phyloP scores from a whole-genome alignment of 2,888 invertebrate species.

The Diaphora mendica region DNA sequence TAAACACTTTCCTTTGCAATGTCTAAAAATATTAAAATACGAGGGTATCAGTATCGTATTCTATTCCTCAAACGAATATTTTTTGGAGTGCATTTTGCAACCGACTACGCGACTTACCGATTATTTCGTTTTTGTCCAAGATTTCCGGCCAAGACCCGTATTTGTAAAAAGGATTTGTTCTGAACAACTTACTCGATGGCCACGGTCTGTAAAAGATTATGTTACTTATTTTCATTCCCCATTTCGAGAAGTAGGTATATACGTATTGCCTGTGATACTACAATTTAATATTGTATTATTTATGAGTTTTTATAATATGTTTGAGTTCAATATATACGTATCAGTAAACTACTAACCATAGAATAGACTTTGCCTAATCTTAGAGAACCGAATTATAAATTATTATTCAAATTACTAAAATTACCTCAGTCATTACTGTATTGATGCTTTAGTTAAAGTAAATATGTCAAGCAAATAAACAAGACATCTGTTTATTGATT shows the following conservation, averaged over 20 bases:
- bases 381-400: too few species aligned
- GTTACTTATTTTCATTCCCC: neutral
- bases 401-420: too few species aligned
- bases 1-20: neutral
- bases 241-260: neutral
- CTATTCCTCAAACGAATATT: neutral
- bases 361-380: too few species aligned
- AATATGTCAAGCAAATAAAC: too few species aligned
- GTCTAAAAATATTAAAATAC: neutral
- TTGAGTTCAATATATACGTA: too few species aligned
- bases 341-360: too few species aligned
- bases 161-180: neutral
- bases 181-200: neutral
- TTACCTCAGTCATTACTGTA: too few species aligned
- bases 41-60: neutral
- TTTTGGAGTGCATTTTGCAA: conserved; percentile 16
- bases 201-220: neutral
- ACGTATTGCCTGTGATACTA: too few species aligned
- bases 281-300: too few species aligned
- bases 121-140: conserved; percentile 12
- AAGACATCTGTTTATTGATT: too few species aligned
- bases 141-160: neutral
- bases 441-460: too few species aligned
- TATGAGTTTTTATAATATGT: too few species aligned
- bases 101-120: conserved; percentile 8